A percentile compares a stretch with the other conserved stretches of the same genome.
These are phyloP conservation scores for Chrysina gloriosa DNA, from an alignment of 2,888 invertebrate species.

Conservation along the genomic window DNA sequence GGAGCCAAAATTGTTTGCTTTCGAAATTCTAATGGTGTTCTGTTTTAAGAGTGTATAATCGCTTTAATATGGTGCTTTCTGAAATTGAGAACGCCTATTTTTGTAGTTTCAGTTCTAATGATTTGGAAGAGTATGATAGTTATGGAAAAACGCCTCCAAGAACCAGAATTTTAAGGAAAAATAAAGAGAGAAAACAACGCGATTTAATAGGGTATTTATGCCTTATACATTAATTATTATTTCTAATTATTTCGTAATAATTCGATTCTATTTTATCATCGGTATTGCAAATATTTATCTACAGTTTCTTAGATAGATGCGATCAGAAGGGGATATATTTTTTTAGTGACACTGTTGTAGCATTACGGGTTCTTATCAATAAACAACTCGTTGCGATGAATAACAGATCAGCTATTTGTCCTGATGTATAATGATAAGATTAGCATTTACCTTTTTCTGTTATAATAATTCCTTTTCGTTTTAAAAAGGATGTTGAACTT, in stretches of 20 bases:
- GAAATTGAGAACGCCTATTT: conserved; percentile 37
- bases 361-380: too few relatives aligned
- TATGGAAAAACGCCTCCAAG: conserved; percentile 84
- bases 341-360: too few relatives aligned
- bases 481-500: background rate
- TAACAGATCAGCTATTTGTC: background rate
- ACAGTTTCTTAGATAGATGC: too few relatives aligned
- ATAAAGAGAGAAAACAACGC: conserved; percentile 67
- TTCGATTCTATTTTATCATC: background rate
- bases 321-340: too few relatives aligned
- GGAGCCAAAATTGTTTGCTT: conserved; percentile 3
- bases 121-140: conserved; percentile 70
- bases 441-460: background rate
- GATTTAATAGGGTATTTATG: conserved; percentile 55
- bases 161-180: conserved; percentile 72
- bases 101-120: conserved; percentile 36
- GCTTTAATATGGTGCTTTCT: conserved; percentile 31
- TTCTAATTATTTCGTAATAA: background rate
- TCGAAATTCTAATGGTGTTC: background rate
- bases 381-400: background rate
- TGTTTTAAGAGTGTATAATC: conserved; percentile 18
- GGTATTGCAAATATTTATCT: too few relatives aligned
- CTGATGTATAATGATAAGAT: conserved; percentile 15
- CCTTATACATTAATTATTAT: background rate
- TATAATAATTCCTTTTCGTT: background rate